Base-by-base conservation (phyloP, 2,888 invertebrate genomes). In the Invenusta paracnida region DNA sequence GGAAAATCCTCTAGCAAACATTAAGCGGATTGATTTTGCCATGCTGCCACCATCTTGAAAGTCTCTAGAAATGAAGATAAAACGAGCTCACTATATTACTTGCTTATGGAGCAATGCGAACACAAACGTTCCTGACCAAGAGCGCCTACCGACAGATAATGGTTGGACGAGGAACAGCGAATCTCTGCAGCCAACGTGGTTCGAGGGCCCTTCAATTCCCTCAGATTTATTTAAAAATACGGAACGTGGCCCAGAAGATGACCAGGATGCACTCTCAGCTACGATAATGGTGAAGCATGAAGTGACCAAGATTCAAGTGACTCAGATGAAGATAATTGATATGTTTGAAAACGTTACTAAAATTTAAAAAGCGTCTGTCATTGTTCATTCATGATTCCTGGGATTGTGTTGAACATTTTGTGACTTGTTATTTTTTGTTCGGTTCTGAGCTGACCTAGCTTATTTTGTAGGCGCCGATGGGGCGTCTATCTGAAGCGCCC, bases 1-100 rank as follows among this genome's bases (percentile, higher is more conserved):
- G 85, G 73, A 85, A 5, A 86, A 85, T 29, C 67, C 86, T 28
- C 31, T 86, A 29, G 84, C 84, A n/a, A 86, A 86, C 29, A 2
- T 86, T 27, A 73, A 86, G 31, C 48, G 73, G 85, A 29, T 86
- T 27, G 84, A 86, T 67, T 86, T 85, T 79, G 29, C 85, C 5
- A 0, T 85, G 1, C 66, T 86, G n/a, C 86, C 86, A 86, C 85
- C 86, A 29, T 81, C 73, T 30, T 1, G 81, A 13, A 30, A 28
- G 30, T 81, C 85, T 73, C 29, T 85, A 29, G 23, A 73, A 11
- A 81, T 67, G 66, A 48, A 85, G 29, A 85, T 85, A 29, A 29
- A 27, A 29, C 83, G 85, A 27, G 83, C 84, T 29, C 81, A 85
- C 23, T 83, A 83, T 31, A 31, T 85, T 25, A 13, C 85, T 27